Percentiles rank a stretch among this genome's conserved stretches.
These are phyloP conservation scores for Melipona bicolor DNA, from an alignment of 2,888 invertebrate species.

Conservation along the genomic window DNA sequence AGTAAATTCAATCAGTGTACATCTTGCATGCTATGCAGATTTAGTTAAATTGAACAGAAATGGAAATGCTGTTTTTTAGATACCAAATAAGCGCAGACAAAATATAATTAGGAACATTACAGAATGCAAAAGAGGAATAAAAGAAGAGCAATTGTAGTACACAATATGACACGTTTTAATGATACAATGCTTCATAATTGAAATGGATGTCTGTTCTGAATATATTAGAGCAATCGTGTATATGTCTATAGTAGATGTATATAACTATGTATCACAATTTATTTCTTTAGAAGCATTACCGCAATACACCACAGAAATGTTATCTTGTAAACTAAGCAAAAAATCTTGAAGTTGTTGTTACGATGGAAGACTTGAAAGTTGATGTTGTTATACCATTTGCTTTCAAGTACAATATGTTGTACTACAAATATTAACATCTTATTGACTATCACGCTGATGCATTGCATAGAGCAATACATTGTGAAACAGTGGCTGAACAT, in stretches of 20 bases:
- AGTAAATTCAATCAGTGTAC: constrained; percentile 9
- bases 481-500: background rate
- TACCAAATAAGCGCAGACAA: constrained; percentile 8
- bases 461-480: background rate
- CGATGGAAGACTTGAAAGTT: constrained; percentile 68
- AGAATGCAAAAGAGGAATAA: background rate
- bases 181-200: constrained; percentile 12
- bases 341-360: constrained; percentile 42
- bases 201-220: constrained; percentile 13
- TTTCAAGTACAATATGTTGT: constrained; percentile 48
- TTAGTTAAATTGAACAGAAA: background rate
- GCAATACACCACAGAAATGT: constrained; percentile 45
- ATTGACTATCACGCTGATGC: constrained; percentile 5
- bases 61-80: background rate
- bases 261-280: constrained; percentile 61
- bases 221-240: constrained; percentile 17
- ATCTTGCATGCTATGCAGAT: constrained; percentile 9
- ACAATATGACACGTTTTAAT: constrained; percentile 9
- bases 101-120: constrained; percentile 12
- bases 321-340: constrained; percentile 42
- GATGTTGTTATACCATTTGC: constrained; percentile 35
- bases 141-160: constrained; percentile 10
- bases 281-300: constrained; percentile 53
- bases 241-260: constrained; percentile 30
- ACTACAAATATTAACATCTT: constrained; percentile 41